Evolutionary conservation across 1,140 invertebrate genomes (phyloP), one percentile per base, ranked within the genome.

Genomic region (Epicauta chinensis): DNA sequence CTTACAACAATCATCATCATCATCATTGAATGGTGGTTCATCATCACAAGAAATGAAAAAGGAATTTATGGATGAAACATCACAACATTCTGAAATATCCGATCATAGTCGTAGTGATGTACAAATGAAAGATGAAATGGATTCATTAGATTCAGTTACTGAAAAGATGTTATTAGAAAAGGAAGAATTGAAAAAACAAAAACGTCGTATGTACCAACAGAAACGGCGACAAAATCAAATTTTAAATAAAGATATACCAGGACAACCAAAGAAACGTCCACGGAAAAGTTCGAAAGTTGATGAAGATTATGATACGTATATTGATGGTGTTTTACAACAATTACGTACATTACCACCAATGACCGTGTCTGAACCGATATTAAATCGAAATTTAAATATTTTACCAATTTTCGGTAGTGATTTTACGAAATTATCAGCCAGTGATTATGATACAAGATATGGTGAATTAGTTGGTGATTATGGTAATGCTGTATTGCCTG

Each of bases 231-330:
- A 82, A 63, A 76, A 80, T 66, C 77, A 79, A 65, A 71, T 69
- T 10, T 37, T 71, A 0, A 73, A 70, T 16, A 71, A 72, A 43
- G 69, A 73, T 34, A 51, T 55, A 10, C 58, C 73, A 23, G 70
- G 71, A 31, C 75, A 78, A 14, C 77, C 84, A 23, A 92, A 91
- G 62, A 94, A 94, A 68, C 76, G 89, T 16, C 77, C 85, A 9
- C 76, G 89, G 16, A 93, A 91, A 71, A 81, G 84, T 16, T 91
- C 87, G 2, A 87, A 89, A 62, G 75, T 88, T 11, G 88, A 93
- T 61, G 92, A 95, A 74, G 91, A 95, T 72, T 91, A 92, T 70
- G 92, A 95, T 67, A 83, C 82, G 5, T 94, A 87, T 65, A 86
- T 93, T 57, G 93, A 94, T 61, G 86, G 84, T 62, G 75, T 96